A percentile compares a stretch with the other conserved stretches of the same genome.
These are phyloP conservation scores for Cosmopolites sordidus DNA, from an alignment of 2,888 invertebrate species.

Conservation along the genomic window DNA sequence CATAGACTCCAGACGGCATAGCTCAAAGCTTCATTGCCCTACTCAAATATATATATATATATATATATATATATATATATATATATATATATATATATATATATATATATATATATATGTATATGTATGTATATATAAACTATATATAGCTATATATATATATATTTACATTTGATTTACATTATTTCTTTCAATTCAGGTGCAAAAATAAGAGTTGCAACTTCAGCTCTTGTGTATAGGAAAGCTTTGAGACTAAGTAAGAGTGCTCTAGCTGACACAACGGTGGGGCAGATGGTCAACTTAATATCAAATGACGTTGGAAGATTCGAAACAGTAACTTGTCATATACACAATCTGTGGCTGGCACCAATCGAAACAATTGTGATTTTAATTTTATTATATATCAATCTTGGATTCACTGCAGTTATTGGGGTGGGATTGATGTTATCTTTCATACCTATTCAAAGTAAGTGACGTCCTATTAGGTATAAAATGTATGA, in stretches of 20 bases:
- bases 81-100: too few species aligned
- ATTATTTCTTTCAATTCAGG: too few species aligned
- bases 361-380: conserved; percentile 62
- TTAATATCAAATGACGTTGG: conserved; percentile 79
- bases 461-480: conserved; percentile 39
- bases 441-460: conserved; percentile 41
- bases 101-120: too few species aligned
- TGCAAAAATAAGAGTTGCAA: conserved; percentile 74
- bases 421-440: conserved; percentile 46
- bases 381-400: conserved; percentile 54
- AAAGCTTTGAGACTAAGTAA: conserved; percentile 67
- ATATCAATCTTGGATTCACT: conserved; percentile 45
- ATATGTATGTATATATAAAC: too few species aligned
- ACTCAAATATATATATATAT: too few species aligned
- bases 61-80: too few species aligned
- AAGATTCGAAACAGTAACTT: conserved; percentile 62
- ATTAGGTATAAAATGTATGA: too few species aligned
- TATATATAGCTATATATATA: too few species aligned
- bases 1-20: too few species aligned
- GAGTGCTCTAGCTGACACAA: conserved; percentile 78
- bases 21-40: too few species aligned
- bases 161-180: too few species aligned
- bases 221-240: conserved; percentile 77
- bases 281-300: conserved; percentile 56
- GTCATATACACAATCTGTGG: conserved; percentile 26